Percentiles rank a stretch among this genome's conserved stretches.
Conservation (phyloP, 2,797 vertebrate genomes). For the Huso huso region DNA sequence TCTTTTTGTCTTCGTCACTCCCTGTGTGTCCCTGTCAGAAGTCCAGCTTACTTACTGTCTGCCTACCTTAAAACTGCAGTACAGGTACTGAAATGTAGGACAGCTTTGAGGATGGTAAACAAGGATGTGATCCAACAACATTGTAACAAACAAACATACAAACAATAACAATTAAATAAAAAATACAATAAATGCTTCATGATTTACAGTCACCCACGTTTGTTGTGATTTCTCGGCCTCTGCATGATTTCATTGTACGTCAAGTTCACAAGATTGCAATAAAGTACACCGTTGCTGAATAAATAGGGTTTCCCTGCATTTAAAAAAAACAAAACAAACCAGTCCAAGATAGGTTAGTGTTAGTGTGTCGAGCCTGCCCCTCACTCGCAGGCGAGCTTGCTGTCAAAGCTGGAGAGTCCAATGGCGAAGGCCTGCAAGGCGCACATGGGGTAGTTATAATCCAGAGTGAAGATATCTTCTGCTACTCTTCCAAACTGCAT, state of each 20-base stretch:
- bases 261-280: background rate
- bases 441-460: constrained; percentile 96
- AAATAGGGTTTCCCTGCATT: background rate
- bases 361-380: background rate
- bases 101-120: too few species aligned
- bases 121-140: too few species aligned
- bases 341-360: background rate
- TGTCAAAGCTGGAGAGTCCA: constrained; percentile 93
- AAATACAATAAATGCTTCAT: background rate
- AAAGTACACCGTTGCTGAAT: background rate
- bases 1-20: too few species aligned
- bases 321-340: background rate
- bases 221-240: background rate
- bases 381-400: constrained; percentile 93
- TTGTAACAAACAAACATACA: too few species aligned
- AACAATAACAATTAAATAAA: too few species aligned
- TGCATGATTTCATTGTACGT: background rate
- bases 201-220: background rate
- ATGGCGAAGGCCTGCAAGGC: constrained; percentile 94
- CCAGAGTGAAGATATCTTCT: constrained; percentile 91
- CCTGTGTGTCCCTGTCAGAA: too few species aligned
- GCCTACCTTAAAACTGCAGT: too few species aligned
- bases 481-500: constrained; percentile 96
- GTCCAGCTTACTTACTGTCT: too few species aligned
- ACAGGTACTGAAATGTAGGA: too few species aligned